phyloP scores from a whole-genome alignment of 1,140 invertebrate species.

The Macrocentrus cingulum region DNA sequence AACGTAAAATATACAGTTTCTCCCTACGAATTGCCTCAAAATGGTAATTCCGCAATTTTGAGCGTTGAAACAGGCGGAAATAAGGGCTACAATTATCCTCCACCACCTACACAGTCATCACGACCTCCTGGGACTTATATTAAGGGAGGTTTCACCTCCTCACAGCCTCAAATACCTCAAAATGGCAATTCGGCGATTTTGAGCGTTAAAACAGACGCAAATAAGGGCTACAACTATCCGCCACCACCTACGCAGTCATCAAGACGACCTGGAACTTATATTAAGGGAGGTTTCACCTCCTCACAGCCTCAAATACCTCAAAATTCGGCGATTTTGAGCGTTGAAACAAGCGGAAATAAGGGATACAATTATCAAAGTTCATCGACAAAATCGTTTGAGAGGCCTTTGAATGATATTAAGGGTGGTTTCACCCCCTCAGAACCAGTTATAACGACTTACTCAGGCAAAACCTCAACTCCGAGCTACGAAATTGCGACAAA shows the following conservation, averaged over 20 bases:
- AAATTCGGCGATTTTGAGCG: conserved; percentile 28
- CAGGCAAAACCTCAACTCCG: conserved; percentile 28
- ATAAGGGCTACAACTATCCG: background rate
- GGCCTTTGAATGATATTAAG: too few relatives aligned
- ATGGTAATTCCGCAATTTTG: conserved; percentile 28
- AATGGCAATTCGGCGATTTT: conserved; percentile 27
- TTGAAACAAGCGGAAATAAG: too few relatives aligned
- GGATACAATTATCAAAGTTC: background rate
- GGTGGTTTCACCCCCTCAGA: conserved; percentile 4
- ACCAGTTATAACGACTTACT: conserved; percentile 36
- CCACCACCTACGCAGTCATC: too few relatives aligned
- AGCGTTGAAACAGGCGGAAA: too few relatives aligned
- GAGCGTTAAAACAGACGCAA: too few relatives aligned
- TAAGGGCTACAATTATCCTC: background rate
- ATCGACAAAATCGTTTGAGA: too few relatives aligned
- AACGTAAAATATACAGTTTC: conserved; percentile 40
- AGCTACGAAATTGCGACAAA: conserved; percentile 32
- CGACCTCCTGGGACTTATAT: too few relatives aligned
- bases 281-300: conserved; percentile 40
- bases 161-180: background rate
- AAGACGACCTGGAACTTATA: too few relatives aligned
- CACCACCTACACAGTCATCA: too few relatives aligned
- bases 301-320: background rate
- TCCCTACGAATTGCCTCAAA: background rate
- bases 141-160: conserved; percentile 40